phyloP scores from a whole-genome alignment of 2,797 vertebrate species.

The Enteromius unitaeniatus region DNA sequence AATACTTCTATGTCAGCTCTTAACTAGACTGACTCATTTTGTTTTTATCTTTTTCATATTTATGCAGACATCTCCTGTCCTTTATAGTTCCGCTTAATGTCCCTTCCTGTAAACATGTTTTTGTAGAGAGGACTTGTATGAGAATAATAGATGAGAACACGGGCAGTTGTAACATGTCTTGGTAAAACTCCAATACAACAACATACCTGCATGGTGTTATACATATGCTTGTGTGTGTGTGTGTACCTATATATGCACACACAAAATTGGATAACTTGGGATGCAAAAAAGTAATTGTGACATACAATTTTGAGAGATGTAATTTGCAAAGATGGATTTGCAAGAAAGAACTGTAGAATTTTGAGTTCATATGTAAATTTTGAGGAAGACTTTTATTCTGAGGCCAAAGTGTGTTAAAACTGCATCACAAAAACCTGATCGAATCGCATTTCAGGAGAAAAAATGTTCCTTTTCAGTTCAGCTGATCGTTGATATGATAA shows the following conservation, averaged over 20 bases:
- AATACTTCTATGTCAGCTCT: background rate
- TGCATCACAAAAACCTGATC: background rate
- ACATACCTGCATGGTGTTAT: background rate
- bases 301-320: too few species aligned
- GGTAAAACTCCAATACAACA: background rate
- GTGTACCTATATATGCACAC: too few species aligned
- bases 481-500: background rate
- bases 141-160: background rate
- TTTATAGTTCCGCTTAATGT: conserved; percentile 21
- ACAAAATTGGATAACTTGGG: too few species aligned
- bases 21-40: background rate
- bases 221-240: too few species aligned
- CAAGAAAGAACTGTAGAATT: too few species aligned
- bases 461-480: background rate
- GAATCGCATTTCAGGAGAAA: background rate
- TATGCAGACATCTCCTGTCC: conserved; percentile 36
- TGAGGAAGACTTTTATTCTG: background rate
- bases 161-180: background rate
- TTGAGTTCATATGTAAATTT: background rate
- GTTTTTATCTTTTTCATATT: conserved; percentile 33
- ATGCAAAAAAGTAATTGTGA: too few species aligned
- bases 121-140: conserved; percentile 13
- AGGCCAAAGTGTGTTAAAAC: background rate
- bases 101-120: conserved; percentile 50
- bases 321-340: background rate